Evolutionary conservation across 2,888 invertebrate species (phyloP).

Genomic region (Thyatira batis): DNA sequence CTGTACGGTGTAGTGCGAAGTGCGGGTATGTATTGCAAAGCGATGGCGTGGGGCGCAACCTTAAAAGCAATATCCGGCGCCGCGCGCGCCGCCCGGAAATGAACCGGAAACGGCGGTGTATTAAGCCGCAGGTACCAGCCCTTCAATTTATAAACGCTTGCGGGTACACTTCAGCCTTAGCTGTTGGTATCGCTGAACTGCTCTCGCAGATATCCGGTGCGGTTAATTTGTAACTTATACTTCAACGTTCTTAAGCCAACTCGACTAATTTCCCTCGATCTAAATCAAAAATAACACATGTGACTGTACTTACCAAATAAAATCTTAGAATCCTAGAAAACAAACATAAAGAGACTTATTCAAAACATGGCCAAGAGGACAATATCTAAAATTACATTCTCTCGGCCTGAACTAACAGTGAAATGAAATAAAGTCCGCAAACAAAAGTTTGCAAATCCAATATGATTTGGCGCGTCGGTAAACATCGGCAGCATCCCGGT

Average conservation of each 20-base stretch:
- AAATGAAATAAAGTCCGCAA: conserved; percentile 82
- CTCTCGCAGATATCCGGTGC: conserved; percentile 61
- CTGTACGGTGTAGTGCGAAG: conserved; percentile 31
- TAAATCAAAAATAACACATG: background rate
- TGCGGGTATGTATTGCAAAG: conserved; percentile 43
- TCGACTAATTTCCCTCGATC: conserved; percentile 7
- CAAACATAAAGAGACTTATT: conserved; percentile 46
- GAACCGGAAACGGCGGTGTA: conserved; percentile 83
- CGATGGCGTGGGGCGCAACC: conserved; percentile 76
- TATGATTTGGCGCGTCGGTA: conserved; percentile 82
- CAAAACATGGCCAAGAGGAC: conserved; percentile 56
- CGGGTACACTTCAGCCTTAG: conserved; percentile 63
- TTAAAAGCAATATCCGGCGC: conserved; percentile 83
- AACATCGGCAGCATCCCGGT: conserved; percentile 82
- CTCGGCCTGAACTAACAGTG: conserved; percentile 78
- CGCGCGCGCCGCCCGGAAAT: conserved; percentile 82
- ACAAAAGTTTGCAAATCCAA: conserved; percentile 83
- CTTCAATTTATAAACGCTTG: conserved; percentile 82
- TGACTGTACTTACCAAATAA: conserved; percentile 35
- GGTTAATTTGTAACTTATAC: conserved; percentile 73
- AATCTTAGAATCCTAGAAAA: conserved; percentile 27
- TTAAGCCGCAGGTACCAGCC: conserved; percentile 82
- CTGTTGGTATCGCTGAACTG: conserved; percentile 44
- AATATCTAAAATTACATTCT: conserved; percentile 77
- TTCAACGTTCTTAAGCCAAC: conserved; percentile 14